Conservation (phyloP, 2,797 vertebrate genomes). For the Meriones psammophilus region DNA sequence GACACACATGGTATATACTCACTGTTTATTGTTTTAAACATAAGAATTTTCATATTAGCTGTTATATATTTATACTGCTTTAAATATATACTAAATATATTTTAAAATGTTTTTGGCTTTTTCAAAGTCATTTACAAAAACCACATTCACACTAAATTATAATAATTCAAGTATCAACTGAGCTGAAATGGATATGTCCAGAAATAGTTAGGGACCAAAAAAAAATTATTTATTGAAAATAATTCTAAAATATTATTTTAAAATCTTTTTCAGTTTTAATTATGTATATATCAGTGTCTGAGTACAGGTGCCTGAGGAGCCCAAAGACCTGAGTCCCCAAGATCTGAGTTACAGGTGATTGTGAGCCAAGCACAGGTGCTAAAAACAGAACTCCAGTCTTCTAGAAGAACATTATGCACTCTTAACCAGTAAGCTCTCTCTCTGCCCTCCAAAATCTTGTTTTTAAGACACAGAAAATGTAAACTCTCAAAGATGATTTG, state of each 20-base stretch:
- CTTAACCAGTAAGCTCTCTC: not conserved
- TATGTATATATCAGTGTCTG: not conserved
- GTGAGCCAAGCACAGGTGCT: not conserved
- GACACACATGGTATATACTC: no score
- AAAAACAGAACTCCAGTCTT: not conserved
- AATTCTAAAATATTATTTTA: slow-evolving; percentile 49
- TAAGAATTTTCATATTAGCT: slow-evolving; percentile 51
- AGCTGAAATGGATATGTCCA: not conserved
- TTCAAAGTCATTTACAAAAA: not conserved
- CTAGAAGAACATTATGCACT: not conserved
- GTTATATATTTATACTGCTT: not conserved
- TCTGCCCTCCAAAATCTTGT: not conserved
- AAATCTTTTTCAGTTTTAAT: not conserved
- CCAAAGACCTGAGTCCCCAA: not conserved
- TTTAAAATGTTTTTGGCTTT: slow-evolving; percentile 27
- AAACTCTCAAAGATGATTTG: slow-evolving; percentile 10
- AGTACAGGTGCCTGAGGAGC: not conserved
- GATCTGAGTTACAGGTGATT: not conserved
- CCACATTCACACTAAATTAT: not conserved
- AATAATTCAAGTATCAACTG: slow-evolving; percentile 11
- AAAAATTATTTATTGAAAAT: not conserved
- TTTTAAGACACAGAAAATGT: slow-evolving; percentile 50
- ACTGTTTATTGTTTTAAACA: slow-evolving; percentile 12
- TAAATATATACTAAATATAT: slow-evolving; percentile 6
- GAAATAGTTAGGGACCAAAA: not conserved